Evolutionary conservation across 1,140 invertebrate genomes (phyloP).

Genomic region (Pararge aegeria): DNA sequence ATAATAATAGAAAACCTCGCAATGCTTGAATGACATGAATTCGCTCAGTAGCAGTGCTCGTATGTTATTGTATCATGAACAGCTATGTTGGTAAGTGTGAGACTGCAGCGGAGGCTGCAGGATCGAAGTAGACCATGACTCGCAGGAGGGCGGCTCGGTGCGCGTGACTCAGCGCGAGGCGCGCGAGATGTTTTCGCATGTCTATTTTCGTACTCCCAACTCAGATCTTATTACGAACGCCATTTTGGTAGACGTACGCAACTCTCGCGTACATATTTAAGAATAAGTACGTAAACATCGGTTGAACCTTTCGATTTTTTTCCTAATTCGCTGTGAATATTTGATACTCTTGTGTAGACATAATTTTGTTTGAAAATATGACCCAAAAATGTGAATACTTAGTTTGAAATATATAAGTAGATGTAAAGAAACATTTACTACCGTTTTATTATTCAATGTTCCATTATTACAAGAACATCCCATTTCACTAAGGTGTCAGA

Average conservation of each 20-base stretch:
- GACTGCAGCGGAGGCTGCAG: neutral
- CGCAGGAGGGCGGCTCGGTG: neutral
- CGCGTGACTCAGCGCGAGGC: conserved; percentile 48
- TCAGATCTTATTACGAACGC: conserved; percentile 68
- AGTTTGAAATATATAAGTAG: too few species aligned
- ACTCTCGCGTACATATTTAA: conserved; percentile 7
- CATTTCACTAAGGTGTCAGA: too few species aligned
- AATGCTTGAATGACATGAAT: neutral
- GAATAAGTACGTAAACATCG: neutral
- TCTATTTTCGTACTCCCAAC: conserved; percentile 57
- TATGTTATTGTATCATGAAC: neutral
- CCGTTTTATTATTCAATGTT: too few species aligned
- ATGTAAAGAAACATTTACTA: too few species aligned
- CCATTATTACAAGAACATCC: too few species aligned
- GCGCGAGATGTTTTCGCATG: conserved; percentile 49
- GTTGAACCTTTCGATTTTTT: too few species aligned
- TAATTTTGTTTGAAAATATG: too few species aligned
- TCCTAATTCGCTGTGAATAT: too few species aligned
- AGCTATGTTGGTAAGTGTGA: neutral
- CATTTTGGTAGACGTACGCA: conserved; percentile 49
- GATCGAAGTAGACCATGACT: neutral
- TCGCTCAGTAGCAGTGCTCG: neutral
- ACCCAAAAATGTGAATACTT: too few species aligned
- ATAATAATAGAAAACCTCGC: neutral
- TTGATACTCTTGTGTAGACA: too few species aligned